Base-by-base conservation (phyloP, 2,113 vertebrate genomes). In the Perca schrenkii region DNA sequence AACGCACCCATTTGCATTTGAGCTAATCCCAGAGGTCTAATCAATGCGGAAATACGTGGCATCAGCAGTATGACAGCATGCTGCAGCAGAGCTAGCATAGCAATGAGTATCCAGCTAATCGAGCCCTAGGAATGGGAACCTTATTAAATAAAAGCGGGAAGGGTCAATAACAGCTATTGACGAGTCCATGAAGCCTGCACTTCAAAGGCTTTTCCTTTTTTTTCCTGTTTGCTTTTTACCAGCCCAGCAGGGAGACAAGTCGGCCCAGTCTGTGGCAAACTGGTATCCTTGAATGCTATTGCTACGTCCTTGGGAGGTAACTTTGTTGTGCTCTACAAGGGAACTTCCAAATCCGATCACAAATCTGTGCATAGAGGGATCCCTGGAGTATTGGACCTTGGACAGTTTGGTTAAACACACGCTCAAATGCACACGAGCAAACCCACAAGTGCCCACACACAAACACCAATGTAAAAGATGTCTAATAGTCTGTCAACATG, bases 21-120 rank as follows among this genome's bases (percentile, higher is more conserved):
- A 77, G 91, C 89, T 93, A 94, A 94, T 96, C 94, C 92, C 93
- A 88, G 82, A 63, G 84, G 94, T 92, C 84, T 93, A 93, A 95
- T 96, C 94, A 91, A 93, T 94, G 92, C 31, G 64, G 88, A 93
- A 94, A 95, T 88, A 88, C 90, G 79, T 81, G 75, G 90, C 90
- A 88, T 95, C 95, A 96, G 95, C 95, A 95, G 82, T 90, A 92
- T 85, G 91, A 92, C 86, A 79, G 87, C 86, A 87, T 56, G 81
- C 91, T 77, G 91, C 90, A 80, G 74, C 82, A 56, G 64, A 46
- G 71, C 82, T 82, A 84, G 93, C 91, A 94, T 94, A 86, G 90
- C 86, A 93, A 94, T 91, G 91, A 93, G 87, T 28, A 58, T 52
- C 66, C 80, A 79, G 88, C 85, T 88, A 92, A 91, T 87, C 87